A percentile compares a stretch with the other conserved stretches of the same genome.
Evolutionary conservation across 2,888 invertebrate species (phyloP).

Genomic region (Beris morrisii): DNA sequence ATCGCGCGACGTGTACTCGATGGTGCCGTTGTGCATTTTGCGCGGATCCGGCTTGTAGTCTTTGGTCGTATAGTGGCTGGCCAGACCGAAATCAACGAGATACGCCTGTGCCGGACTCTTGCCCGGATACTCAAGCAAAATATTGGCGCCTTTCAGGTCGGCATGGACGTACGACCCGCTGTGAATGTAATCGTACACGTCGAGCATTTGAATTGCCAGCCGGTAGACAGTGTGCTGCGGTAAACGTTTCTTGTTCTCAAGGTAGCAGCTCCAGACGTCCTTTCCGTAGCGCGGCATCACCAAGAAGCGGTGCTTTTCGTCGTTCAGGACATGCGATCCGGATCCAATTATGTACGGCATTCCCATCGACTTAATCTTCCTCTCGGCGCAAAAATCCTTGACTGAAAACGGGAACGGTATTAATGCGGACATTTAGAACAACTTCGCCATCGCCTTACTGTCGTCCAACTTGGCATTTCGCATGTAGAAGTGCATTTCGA

Average conservation of each 20-base stretch:
- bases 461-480: slow-evolving; percentile 72
- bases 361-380: slow-evolving; percentile 72
- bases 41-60: slow-evolving; percentile 87
- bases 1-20: slow-evolving; percentile 94
- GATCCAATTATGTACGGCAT: slow-evolving; percentile 83
- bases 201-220: slow-evolving; percentile 81
- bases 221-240: slow-evolving; percentile 75
- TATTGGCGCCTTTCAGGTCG: slow-evolving; percentile 94
- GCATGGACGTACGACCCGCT: slow-evolving; percentile 88
- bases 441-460: slow-evolving; percentile 60
- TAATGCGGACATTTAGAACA: slow-evolving; percentile 7
- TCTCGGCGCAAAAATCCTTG: slow-evolving; percentile 66
- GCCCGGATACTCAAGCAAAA: slow-evolving; percentile 71
- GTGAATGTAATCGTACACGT: slow-evolving; percentile 92
- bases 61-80: slow-evolving; percentile 72
- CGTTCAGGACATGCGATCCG: slow-evolving; percentile 76
- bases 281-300: slow-evolving; percentile 87
- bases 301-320: slow-evolving; percentile 81
- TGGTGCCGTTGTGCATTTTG: slow-evolving; percentile 94
- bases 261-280: slow-evolving; percentile 79
- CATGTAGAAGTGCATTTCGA: slow-evolving; percentile 89
- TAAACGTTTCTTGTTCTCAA: slow-evolving; percentile 67
- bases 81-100: slow-evolving; percentile 93
- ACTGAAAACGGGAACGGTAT: slow-evolving; percentile 60
- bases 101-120: slow-evolving; percentile 73